Evolutionary conservation across 2,113 vertebrate genomes (phyloP).

Genomic region (Gymnobelideus leadbeateri): DNA sequence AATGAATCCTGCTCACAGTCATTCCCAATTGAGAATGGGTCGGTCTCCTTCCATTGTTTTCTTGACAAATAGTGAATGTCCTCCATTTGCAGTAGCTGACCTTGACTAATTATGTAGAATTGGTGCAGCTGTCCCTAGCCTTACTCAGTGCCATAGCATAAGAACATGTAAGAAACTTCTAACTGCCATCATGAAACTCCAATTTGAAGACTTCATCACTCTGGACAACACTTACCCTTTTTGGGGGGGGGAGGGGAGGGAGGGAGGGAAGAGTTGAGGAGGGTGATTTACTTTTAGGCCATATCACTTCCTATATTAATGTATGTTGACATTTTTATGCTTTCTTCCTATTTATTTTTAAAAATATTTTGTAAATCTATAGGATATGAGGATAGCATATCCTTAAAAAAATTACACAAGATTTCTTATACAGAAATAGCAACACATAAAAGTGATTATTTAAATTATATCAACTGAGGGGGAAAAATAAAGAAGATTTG

Average conservation of each 20-base stretch:
- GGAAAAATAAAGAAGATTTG: background rate
- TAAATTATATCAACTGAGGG: conserved; percentile 12
- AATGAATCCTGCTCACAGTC: conserved; percentile 65
- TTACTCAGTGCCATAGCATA: conserved; percentile 72
- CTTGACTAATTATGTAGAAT: conserved; percentile 89
- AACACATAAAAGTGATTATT: conserved; percentile 43
- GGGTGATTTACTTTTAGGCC: conserved; percentile 8
- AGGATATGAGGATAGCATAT: background rate
- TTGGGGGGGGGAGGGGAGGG: no score
- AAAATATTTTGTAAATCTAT: background rate
- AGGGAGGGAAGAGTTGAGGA: background rate
- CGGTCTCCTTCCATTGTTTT: conserved; percentile 82
- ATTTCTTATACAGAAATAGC: conserved; percentile 58
- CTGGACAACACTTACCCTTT: background rate
- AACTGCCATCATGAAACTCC: conserved; percentile 77
- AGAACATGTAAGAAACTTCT: conserved; percentile 79
- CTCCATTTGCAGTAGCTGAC: conserved; percentile 85
- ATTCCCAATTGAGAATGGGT: conserved; percentile 74
- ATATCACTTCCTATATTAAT: conserved; percentile 45
- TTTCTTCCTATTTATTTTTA: conserved; percentile 51
- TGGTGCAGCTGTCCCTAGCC: conserved; percentile 84
- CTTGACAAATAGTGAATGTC: conserved; percentile 87
- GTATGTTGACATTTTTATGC: conserved; percentile 59
- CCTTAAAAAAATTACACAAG: conserved; percentile 69
- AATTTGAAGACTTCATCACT: conserved; percentile 87